Conservation (phyloP, 2,797 vertebrate genomes). For the Pseudopleuronectes americanus region DNA sequence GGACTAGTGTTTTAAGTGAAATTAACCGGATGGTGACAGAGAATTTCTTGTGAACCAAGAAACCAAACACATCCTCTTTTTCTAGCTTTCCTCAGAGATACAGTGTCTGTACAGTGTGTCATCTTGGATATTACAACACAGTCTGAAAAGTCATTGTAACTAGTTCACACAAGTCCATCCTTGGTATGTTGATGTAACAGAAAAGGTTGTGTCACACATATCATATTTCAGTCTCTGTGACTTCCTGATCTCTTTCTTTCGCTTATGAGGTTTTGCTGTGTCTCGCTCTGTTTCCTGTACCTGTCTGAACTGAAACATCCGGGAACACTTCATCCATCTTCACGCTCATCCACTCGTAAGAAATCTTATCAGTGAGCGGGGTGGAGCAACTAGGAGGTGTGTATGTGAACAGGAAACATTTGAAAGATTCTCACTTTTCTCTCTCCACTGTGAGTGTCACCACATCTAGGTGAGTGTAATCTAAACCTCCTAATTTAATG, state of each 20-base stretch:
- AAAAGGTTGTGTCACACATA: background rate
- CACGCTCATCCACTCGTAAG: background rate
- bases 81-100: background rate
- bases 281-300: background rate
- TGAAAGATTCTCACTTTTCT: background rate
- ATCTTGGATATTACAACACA: background rate
- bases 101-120: background rate
- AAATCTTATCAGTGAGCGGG: background rate
- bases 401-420: constrained; percentile 10
- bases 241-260: background rate
- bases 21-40: constrained; percentile 32
- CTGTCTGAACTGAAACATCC: background rate
- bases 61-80: background rate
- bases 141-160: background rate
- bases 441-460: background rate
- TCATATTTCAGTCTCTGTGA: background rate
- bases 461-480: constrained; percentile 35
- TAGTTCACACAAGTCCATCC: constrained; percentile 33
- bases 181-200: background rate
- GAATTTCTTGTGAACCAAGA: background rate
- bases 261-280: background rate
- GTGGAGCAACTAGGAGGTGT: constrained; percentile 17
- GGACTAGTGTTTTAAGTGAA: background rate
- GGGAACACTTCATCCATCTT: too few relatives aligned
- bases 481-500: background rate